Percentiles rank a stretch among this genome's conserved stretches.
Evolutionary conservation across 2,888 invertebrate genomes (phyloP).

Genomic region (Drosophila paranaensis): DNA sequence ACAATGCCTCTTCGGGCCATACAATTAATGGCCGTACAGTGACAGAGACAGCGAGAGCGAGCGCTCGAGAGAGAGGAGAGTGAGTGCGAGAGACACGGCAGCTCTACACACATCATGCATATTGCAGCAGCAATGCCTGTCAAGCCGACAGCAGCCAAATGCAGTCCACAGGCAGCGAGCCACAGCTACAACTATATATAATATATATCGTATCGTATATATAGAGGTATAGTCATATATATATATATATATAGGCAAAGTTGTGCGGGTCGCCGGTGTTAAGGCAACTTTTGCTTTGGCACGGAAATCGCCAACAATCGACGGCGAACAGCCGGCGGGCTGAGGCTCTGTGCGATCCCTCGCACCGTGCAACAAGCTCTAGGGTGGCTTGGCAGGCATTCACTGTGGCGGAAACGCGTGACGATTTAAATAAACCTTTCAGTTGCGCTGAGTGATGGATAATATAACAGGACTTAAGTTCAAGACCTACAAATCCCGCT

Average conservation of each 20-base stretch:
- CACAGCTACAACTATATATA: slow-evolving; percentile 5
- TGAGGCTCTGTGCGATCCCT: not conserved
- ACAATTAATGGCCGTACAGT: slow-evolving; percentile 46
- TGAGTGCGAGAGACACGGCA: not conserved
- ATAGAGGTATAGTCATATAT: slow-evolving; percentile 1
- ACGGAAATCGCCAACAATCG: slow-evolving; percentile 47
- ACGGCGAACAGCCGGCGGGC: not conserved
- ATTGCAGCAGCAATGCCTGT: slow-evolving; percentile 37
- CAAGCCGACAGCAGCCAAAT: slow-evolving; percentile 53
- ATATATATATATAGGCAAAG: slow-evolving; percentile 16
- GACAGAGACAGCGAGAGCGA: not conserved
- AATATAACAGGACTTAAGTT: slow-evolving; percentile 45
- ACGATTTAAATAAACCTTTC: slow-evolving; percentile 61
- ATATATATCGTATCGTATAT: not conserved
- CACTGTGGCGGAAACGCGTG: slow-evolving; percentile 55
- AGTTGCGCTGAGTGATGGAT: slow-evolving; percentile 55
- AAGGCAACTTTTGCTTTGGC: slow-evolving; percentile 16
- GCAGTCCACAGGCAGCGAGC: slow-evolving; percentile 25
- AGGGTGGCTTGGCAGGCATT: slow-evolving; percentile 22
- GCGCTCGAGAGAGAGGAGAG: not conserved
- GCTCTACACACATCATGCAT: slow-evolving; percentile 48
- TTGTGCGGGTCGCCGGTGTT: slow-evolving; percentile 21
- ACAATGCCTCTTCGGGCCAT: slow-evolving; percentile 37
- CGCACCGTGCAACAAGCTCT: slow-evolving; percentile 8
- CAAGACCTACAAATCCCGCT: slow-evolving; percentile 43